Base-by-base conservation (phyloP, 2,888 invertebrate species). In the Aphidius colemani region DNA sequence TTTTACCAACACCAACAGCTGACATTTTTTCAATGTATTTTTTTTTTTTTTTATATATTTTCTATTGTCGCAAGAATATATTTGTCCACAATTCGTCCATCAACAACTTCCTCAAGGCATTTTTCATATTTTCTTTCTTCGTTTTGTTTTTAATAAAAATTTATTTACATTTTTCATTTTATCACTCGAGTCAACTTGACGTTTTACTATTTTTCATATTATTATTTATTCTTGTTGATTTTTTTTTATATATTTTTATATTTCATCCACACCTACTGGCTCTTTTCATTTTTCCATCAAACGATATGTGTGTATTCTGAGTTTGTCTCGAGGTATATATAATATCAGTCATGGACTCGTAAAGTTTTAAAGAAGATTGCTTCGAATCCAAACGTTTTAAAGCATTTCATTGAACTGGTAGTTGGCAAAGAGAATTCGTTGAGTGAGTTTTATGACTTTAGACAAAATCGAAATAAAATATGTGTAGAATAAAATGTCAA, bases 301-400 rank as follows among this genome's bases (percentile, higher is more conserved):
- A 44, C 56, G n/a, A 10, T 46, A 10, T 56, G 7, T 56, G 7
- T 56, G 56, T 56, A 45, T 56, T 30, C 30, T 48, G 9, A 49
- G 30, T 10, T 30, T 18, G 45, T 51, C 53, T 51, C 46, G 59
- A 18, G 39, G 53, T 53, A 66, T 67, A 18, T 18, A 30, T 30
- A 30, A 30, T 5, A 30, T 13, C 13, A 53, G 50, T 53, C 49
- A 53, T 57, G 56, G 53, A 55, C 66, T 69, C 68, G 65, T 68
- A 70, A 68, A 70, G 59, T 68, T 68, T 70, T 67, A 63, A 69
- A 64, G 67, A 66, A 70, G 65, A 70, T 69, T 70, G 67, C 67
- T 64, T 56, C 57, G 64, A 66, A 68, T 68, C 64, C 67, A 57
- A 64, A 67, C 65, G 65, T 56, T 67, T 63, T 59, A 61, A 55